Percentiles rank a stretch among this genome's conserved stretches.
Conservation (phyloP, 37 sponge, comb jelly and placozoan species). For the Eunapius fragilis region DNA sequence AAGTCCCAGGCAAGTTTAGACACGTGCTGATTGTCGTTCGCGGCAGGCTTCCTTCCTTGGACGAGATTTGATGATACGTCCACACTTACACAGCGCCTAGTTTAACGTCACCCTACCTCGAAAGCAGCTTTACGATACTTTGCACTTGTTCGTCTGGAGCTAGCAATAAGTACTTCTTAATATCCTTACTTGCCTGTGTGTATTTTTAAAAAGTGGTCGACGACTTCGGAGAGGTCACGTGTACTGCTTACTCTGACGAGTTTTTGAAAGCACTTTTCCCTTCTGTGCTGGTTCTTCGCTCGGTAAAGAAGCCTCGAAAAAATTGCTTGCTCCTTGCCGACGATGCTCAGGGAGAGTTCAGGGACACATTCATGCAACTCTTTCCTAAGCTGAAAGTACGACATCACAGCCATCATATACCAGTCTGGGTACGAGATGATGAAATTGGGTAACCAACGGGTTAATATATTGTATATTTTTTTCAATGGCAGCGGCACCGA, state of each 20-base stretch:
- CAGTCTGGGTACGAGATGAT: too few relatives aligned
- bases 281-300: slow-evolving; percentile 72
- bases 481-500: neutral
- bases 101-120: neutral
- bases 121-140: neutral
- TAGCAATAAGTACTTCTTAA: neutral
- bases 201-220: neutral
- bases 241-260: slow-evolving; percentile 39
- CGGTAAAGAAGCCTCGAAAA: slow-evolving; percentile 62
- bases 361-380: neutral
- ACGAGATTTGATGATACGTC: neutral
- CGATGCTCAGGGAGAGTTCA: slow-evolving; percentile 12
- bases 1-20: slow-evolving; percentile 10
- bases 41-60: neutral
- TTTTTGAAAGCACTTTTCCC: slow-evolving; percentile 73
- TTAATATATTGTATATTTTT: neutral
- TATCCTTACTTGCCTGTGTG: slow-evolving; percentile 26
- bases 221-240: too few relatives aligned
- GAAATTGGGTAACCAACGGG: neutral
- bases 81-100: neutral
- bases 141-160: neutral
- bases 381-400: neutral
- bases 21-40: neutral
- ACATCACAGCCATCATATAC: neutral
- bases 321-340: slow-evolving; percentile 40